Evolutionary conservation across 2,113 vertebrate genomes (phyloP).

Genomic region (Bufo gargarizans): DNA sequence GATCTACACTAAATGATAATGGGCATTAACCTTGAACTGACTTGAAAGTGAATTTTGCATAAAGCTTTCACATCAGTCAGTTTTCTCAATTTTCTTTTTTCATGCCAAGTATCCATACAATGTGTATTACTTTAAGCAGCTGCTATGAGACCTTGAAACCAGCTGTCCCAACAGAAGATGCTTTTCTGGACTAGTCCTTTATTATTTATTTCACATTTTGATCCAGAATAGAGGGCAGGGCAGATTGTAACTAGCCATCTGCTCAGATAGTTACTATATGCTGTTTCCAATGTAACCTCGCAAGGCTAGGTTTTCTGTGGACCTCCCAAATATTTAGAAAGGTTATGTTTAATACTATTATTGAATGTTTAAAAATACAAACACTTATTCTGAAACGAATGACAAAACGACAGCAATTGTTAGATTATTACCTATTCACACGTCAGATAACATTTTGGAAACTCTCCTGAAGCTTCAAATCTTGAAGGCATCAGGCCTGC

Average conservation of each 20-base stretch:
- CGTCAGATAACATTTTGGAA: background rate
- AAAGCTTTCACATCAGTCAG: background rate
- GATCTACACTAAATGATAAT: too few relatives aligned
- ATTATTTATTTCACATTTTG: background rate
- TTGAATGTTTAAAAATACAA: background rate
- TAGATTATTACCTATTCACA: background rate
- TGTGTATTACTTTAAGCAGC: slow-evolving; percentile 1
- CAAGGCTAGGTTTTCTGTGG: background rate
- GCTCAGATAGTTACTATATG: background rate
- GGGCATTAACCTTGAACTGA: background rate
- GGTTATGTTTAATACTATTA: background rate
- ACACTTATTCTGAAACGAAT: too few relatives aligned
- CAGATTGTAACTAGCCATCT: background rate
- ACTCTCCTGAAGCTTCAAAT: too few relatives aligned
- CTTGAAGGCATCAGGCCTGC: too few relatives aligned
- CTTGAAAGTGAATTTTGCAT: background rate
- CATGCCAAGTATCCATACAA: background rate
- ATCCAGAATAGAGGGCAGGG: background rate
- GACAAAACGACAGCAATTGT: too few relatives aligned
- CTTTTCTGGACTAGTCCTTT: background rate
- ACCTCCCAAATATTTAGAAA: background rate
- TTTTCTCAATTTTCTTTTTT: background rate
- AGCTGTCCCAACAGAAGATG: slow-evolving; percentile 4
- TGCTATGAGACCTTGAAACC: slow-evolving; percentile 1
- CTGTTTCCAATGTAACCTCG: background rate